A percentile compares a stretch with the other conserved stretches of the same genome.
Conservation (phyloP, 2,888 invertebrate genomes). For the Nebria brevicollis region DNA sequence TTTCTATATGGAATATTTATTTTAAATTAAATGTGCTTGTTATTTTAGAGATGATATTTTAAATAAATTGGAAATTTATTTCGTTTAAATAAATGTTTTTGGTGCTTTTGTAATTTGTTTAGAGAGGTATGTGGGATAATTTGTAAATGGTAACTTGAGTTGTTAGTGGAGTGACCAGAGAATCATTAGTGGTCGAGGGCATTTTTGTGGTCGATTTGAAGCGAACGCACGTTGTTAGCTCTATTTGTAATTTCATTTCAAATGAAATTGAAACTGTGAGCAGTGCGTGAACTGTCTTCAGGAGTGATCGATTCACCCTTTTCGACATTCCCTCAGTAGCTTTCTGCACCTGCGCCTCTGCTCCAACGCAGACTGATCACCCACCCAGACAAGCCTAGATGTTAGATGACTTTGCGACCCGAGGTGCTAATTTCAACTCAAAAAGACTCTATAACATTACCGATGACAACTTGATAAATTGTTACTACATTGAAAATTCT, state of each 20-base stretch:
- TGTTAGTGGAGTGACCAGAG: too few relatives aligned
- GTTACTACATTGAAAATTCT: too few relatives aligned
- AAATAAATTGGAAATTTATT: too few relatives aligned
- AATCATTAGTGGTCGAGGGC: background rate
- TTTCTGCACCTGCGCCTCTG: background rate
- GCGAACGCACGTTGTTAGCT: background rate
- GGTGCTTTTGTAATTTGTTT: too few relatives aligned
- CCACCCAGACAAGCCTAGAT: background rate
- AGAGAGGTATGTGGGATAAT: too few relatives aligned
- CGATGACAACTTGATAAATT: too few relatives aligned
- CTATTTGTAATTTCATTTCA: background rate
- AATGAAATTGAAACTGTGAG: background rate
- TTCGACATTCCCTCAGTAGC: background rate
- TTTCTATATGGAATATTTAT: too few relatives aligned
- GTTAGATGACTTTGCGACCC: background rate
- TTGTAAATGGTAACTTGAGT: too few relatives aligned
- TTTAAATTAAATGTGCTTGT: too few relatives aligned
- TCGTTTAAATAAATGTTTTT: too few relatives aligned
- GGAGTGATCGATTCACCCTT: slow-evolving; percentile 1
- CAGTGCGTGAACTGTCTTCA: background rate
- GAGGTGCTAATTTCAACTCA: background rate
- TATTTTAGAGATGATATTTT: too few relatives aligned
- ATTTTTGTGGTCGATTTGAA: background rate
- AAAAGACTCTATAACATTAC: background rate
- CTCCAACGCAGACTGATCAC: background rate